These are phyloP conservation scores for Chrysoperla carnea DNA, from an alignment of 1,140 invertebrate genomes.

Conservation along the genomic window DNA sequence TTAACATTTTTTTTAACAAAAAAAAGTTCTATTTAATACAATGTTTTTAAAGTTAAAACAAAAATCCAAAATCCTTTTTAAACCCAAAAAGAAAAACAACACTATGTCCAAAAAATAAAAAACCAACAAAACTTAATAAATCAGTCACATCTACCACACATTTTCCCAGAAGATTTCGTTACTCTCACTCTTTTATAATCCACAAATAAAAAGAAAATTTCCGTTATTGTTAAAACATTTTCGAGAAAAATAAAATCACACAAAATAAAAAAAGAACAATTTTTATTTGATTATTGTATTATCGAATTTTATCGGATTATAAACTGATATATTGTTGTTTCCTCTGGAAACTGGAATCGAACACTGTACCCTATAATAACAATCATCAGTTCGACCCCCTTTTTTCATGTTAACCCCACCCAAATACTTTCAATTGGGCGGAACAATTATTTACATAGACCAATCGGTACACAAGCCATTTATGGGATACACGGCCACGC, in stretches of 20 bases:
- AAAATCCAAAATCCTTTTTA: neutral
- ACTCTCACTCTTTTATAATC: neutral
- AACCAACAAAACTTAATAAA: neutral
- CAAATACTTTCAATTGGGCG: constrained; percentile 2
- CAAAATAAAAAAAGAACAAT: too few relatives aligned
- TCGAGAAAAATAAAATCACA: too few relatives aligned
- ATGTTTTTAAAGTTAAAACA: neutral
- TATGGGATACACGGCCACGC: constrained; percentile 10
- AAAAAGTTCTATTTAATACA: too few relatives aligned
- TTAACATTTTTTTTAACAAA: constrained; percentile 21
- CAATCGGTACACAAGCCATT: constrained; percentile 18
- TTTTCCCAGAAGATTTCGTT: neutral
- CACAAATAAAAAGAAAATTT: too few relatives aligned
- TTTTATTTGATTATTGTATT: too few relatives aligned
- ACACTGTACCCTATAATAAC: neutral
- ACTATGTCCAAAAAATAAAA: neutral
- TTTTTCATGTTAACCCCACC: constrained; percentile 2
- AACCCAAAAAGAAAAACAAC: neutral
- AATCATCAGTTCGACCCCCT: neutral
- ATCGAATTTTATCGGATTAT: too few relatives aligned
- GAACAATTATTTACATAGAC: constrained; percentile 4
- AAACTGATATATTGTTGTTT: too few relatives aligned
- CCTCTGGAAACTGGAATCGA: constrained; percentile 10
- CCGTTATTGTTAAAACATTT: too few relatives aligned
- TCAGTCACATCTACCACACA: neutral